These are phyloP conservation scores for Xestia c-nigrum DNA, from an alignment of 2,888 invertebrate genomes.

Conservation along the genomic window DNA sequence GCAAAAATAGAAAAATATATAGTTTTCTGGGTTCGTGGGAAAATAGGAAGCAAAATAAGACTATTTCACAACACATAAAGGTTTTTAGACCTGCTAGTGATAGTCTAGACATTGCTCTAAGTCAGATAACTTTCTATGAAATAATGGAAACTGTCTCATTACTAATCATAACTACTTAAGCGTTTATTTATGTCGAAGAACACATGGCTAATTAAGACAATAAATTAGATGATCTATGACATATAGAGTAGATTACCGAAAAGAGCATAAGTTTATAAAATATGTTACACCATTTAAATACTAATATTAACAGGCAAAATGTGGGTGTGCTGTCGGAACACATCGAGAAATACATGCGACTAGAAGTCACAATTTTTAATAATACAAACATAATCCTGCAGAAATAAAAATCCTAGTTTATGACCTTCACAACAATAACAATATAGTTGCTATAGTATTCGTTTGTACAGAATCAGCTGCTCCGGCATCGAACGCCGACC, in stretches of 20 bases:
- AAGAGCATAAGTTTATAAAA: neutral
- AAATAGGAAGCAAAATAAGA: too few relatives aligned
- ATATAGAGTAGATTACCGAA: neutral
- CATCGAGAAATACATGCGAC: neutral
- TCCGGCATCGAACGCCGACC: constrained; percentile 64
- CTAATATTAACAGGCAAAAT: neutral
- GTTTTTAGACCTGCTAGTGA: neutral
- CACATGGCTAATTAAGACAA: neutral
- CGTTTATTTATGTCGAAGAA: neutral
- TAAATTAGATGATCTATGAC: neutral
- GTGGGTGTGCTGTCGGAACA: neutral
- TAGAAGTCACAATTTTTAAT: neutral
- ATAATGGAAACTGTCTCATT: neutral
- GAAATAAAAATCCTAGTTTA: constrained; percentile 58
- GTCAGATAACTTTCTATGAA: neutral
- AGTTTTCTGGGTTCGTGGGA: neutral
- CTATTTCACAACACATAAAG: neutral
- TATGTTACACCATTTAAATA: neutral
- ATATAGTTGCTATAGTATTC: constrained; percentile 37
- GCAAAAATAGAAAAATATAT: neutral
- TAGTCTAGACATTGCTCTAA: neutral
- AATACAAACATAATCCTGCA: constrained; percentile 15
- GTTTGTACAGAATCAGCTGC: constrained; percentile 76
- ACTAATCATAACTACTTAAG: too few relatives aligned
- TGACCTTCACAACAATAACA: constrained; percentile 56